phyloP scores from a whole-genome alignment of 1,140 invertebrate genomes.

The Temnothorax nylanderi region DNA sequence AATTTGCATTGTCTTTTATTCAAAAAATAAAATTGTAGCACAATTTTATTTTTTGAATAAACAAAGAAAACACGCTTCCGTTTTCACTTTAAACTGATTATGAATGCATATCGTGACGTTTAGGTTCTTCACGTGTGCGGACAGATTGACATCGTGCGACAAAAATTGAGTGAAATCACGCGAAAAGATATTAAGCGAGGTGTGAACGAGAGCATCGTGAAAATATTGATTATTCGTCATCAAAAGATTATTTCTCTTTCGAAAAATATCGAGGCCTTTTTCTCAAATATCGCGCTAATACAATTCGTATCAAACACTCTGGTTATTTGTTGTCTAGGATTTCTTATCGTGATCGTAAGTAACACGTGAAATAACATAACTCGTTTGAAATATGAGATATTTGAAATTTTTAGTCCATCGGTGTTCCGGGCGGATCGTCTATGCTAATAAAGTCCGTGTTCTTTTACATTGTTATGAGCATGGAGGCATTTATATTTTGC shows the following conservation, averaged over 20 bases:
- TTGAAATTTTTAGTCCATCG: slow-evolving; percentile 30
- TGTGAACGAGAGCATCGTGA: not conserved
- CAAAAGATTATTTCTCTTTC: slow-evolving; percentile 23
- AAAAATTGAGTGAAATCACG: not conserved
- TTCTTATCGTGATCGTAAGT: slow-evolving; percentile 48
- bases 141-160: slow-evolving; percentile 19
- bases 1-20: not conserved
- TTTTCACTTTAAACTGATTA: not conserved
- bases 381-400: not conserved
- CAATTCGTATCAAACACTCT: slow-evolving; percentile 40
- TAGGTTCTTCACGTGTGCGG: slow-evolving; percentile 38
- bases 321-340: slow-evolving; percentile 50
- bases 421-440: not conserved
- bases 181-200: not conserved
- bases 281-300: slow-evolving; percentile 24
- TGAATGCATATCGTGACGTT: not conserved
- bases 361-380: not conserved
- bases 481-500: slow-evolving; percentile 55
- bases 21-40: not conserved
- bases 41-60: not conserved
- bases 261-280: slow-evolving; percentile 9
- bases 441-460: slow-evolving; percentile 13
- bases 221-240: slow-evolving; percentile 35
- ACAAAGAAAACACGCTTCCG: not conserved
- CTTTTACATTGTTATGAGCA: slow-evolving; percentile 14